Percentiles rank a stretch among this genome's conserved stretches.
These are phyloP conservation scores for Nasonia giraulti DNA, from an alignment of 1,140 invertebrate species.

Conservation along the genomic window DNA sequence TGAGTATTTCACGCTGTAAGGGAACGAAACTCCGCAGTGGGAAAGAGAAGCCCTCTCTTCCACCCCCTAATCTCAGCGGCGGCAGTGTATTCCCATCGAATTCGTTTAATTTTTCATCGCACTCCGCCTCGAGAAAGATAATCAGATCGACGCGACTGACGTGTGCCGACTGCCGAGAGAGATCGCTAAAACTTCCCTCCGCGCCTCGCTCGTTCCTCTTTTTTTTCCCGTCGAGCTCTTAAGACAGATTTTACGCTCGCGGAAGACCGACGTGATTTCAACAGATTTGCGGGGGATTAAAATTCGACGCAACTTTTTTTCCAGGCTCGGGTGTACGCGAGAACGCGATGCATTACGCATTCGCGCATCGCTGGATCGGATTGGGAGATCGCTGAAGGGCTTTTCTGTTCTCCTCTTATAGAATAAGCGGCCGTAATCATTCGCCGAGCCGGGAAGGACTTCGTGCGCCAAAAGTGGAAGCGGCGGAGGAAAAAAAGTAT, in stretches of 20 bases:
- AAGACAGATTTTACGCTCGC: slow-evolving; percentile 6
- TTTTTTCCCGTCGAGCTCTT: not conserved
- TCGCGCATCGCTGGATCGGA: no score
- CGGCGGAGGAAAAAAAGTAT: not conserved
- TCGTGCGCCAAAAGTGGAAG: not conserved
- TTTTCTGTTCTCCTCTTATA: no score
- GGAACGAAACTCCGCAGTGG: no score
- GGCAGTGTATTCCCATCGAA: slow-evolving; percentile 59
- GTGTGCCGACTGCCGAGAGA: not conserved
- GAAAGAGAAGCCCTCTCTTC: slow-evolving; percentile 9
- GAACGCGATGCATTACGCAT: no score
- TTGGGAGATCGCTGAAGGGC: no score
- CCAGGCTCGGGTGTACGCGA: no score
- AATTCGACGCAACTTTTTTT: not conserved
- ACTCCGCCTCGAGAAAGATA: slow-evolving; percentile 28
- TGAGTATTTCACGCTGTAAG: no score
- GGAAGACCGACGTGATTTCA: not conserved
- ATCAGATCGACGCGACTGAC: slow-evolving; percentile 35
- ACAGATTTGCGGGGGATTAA: not conserved
- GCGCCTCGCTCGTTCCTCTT: not conserved
- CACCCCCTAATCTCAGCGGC: slow-evolving; percentile 30
- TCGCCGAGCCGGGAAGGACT: not conserved
- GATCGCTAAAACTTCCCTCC: not conserved
- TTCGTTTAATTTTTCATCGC: slow-evolving; percentile 59
- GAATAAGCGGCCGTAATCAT: not conserved